Evolutionary conservation across 2,113 vertebrate species (phyloP).

Genomic region (Eurypyga helias): DNA sequence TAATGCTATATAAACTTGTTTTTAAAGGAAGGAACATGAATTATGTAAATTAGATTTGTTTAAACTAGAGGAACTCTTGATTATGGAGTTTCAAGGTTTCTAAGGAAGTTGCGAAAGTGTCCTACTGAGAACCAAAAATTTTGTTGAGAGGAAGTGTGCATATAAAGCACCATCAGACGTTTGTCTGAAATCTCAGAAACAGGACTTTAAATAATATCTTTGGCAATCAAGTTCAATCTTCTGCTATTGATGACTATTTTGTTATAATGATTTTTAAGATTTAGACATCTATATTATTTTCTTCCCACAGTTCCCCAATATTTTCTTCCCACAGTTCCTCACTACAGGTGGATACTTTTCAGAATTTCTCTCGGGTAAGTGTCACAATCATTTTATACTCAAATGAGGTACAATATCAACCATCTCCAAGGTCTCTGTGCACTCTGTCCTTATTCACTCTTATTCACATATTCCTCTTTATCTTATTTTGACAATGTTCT

Average conservation of each 20-base stretch:
- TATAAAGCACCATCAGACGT: background rate
- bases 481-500: background rate
- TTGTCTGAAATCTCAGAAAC: background rate
- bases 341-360: background rate
- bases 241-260: background rate
- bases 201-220: background rate
- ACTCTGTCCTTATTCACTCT: background rate
- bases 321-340: background rate
- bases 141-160: background rate
- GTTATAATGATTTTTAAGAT: background rate
- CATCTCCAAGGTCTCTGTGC: background rate
- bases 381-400: background rate
- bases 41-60: background rate
- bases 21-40: background rate
- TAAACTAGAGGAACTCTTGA: background rate
- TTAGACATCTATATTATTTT: background rate
- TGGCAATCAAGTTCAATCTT: background rate
- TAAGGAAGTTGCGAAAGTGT: background rate
- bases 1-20: background rate
- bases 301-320: background rate
- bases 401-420: background rate
- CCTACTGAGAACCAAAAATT: background rate
- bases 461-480: background rate
- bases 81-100: background rate
- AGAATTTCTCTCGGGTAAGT: background rate